Evolutionary conservation across 2,797 vertebrate genomes (phyloP), one percentile per base, ranked within the genome.

Genomic region (Capromys pilorides): DNA sequence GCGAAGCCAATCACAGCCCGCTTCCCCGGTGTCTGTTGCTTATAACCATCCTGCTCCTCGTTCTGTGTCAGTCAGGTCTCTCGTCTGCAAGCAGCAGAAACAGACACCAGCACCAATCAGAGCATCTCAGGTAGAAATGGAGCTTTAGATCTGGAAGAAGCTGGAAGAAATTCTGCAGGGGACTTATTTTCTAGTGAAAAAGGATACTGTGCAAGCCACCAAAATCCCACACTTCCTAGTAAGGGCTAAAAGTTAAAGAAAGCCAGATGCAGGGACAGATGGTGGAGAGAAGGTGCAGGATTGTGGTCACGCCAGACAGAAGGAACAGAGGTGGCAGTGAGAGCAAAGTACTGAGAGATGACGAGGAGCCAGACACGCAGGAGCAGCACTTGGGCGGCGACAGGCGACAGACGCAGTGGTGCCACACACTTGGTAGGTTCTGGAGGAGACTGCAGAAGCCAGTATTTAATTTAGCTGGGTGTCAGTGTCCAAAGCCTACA

Each of bases 81-180:
- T 69, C 80, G 16, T 81, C 64, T 81, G 39, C 5, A 82, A 94
- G 49, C 79, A 91, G 84, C 36, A 31, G 49, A 96, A 88, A 80
- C 21, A 87, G n/a, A n/a, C n/a, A n/a, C n/a, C n/a, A n/a, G n/a
- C n/a, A n/a, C n/a, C n/a, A 67, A 62, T 82, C 6, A 71, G 26
- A 51, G 26, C 86, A 69, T 41, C 51, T 71, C 45, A 69, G 64
- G 61, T 2, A 64, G 26, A 71, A 88, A 62, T 57, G 3, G 1
- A 73, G 12, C 6, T 51, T 85, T 36, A 21, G 51, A 57, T 81
- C 16, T 71, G 18, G 4, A 51, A 19, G 19, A n/a, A 69, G 14
- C 28, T 79, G 41, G 79, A 80, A 62, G 87, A 89, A 71, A 19
- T 69, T 39, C 61, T 83, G 7, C 79, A 41, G 36, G 31, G 77